Conservation (phyloP, 1,140 invertebrate species). For the Drosophila pectinifera region DNA sequence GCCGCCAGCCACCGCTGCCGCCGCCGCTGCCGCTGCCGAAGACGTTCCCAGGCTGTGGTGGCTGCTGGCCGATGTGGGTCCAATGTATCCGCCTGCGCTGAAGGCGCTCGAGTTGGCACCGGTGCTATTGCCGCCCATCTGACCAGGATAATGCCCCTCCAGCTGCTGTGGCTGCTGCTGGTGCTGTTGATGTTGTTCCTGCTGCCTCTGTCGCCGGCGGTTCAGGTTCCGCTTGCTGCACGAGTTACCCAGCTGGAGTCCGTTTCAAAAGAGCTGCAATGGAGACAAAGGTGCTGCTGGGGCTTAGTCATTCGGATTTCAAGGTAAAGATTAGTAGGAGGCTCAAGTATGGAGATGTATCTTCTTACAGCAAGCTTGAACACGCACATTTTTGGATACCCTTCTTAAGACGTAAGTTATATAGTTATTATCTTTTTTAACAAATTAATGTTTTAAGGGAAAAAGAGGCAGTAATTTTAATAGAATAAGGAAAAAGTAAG, state of each 20-base stretch:
- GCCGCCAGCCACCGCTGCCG: conserved; percentile 56
- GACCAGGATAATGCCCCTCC: conserved; percentile 45
- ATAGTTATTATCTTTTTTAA: too few species aligned
- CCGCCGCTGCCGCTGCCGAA: conserved; percentile 57
- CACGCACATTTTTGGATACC: not conserved
- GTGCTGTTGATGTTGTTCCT: conserved; percentile 35
- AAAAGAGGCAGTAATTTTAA: too few species aligned
- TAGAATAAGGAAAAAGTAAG: too few species aligned
- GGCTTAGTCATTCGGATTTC: conserved; percentile 25
- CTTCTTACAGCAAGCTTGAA: conserved; percentile 1
- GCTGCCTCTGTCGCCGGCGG: conserved; percentile 50
- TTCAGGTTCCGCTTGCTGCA: conserved; percentile 70
- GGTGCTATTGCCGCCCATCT: conserved; percentile 72
- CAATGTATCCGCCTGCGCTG: conserved; percentile 78
- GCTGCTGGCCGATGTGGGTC: conserved; percentile 60
- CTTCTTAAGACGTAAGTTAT: too few species aligned
- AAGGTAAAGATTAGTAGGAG: not conserved
- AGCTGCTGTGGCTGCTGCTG: conserved; percentile 43
- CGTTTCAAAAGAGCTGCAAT: conserved; percentile 34
- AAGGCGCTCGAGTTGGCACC: conserved; percentile 72
- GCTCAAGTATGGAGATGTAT: not conserved
- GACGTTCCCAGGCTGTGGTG: conserved; percentile 36
- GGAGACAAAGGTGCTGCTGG: conserved; percentile 2
- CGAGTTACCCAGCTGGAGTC: conserved; percentile 63
- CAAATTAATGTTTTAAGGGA: too few species aligned